Evolutionary conservation across 2,888 invertebrate genomes (phyloP), one percentile per base, ranked within the genome.

Genomic region (Alsophila aescularia): DNA sequence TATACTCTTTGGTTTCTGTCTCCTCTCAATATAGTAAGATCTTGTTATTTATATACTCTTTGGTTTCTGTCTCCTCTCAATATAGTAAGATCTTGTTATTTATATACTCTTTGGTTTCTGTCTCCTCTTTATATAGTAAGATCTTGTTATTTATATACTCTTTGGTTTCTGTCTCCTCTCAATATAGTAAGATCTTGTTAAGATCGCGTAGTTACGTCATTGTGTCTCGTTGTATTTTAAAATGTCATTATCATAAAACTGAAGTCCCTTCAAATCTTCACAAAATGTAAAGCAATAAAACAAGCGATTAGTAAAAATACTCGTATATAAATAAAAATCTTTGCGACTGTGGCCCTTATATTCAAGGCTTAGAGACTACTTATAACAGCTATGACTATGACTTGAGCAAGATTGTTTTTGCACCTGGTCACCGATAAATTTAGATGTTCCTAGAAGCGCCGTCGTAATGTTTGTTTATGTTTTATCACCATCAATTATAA

Each of bases 401-500:
- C 52, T 49, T 50, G 53, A 52, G 42, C 45, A 31, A 55, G 49
- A 63, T 64, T 36, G 45, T 63, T 64, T 43, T 37, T 53, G 49
- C 29, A 52, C 62, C 32, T 57, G 51, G 63, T 79, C 79, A 79
- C 51, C 40, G 58, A 52, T 75, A 72, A 62, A 66, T 67, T 68
- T 76, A 78, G 69, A 60, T 58, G 65, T 70, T 61, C 64, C 27
- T 29, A 59, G 57, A 66, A 70, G 64, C 58, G 63, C 49, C 69
- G 69, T 68, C 63, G 66, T 50, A 52, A 69, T 59, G 54, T 67
- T 69, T 73, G 69, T 72, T 72, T 70, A 69, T 39, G 47, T 44
- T 39, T 54, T 49, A 55, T 55, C 49, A 14, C 9, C 51, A 44
- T 45, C 53, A 51, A 56, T 59, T 56, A 50, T 49, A 37, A 50